Evolutionary conservation across 2,113 vertebrate genomes (phyloP).

Genomic region (Percina caprodes): DNA sequence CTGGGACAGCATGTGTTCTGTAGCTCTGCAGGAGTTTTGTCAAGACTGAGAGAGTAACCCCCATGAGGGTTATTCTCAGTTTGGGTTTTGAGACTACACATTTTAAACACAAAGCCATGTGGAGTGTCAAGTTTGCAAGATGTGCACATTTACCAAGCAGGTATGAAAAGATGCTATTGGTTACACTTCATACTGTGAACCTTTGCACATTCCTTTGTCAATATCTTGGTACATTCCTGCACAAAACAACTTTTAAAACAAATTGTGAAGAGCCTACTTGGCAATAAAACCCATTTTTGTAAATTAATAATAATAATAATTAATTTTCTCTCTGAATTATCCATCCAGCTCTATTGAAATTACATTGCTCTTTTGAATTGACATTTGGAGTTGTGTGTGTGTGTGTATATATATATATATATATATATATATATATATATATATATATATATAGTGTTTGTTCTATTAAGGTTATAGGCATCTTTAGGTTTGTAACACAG

Average conservation of each 20-base stretch:
- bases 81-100: not conserved
- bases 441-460: too few species aligned
- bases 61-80: not conserved
- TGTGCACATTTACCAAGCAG: not conserved
- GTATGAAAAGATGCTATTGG: not conserved
- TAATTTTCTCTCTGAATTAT: too few species aligned
- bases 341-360: too few species aligned
- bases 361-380: too few species aligned
- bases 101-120: not conserved
- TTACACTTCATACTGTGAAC: not conserved
- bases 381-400: too few species aligned
- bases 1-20: not conserved
- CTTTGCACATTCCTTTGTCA: not conserved
- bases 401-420: too few species aligned
- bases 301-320: too few species aligned
- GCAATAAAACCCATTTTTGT: too few species aligned
- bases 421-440: too few species aligned
- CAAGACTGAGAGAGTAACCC: not conserved
- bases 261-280: not conserved
- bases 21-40: constrained; percentile 3
- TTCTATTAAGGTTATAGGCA: not conserved
- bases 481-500: not conserved
- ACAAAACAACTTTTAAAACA: not conserved
- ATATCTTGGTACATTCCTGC: not conserved
- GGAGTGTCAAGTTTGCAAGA: too few species aligned